These are phyloP conservation scores for Anthopleura sola DNA, from an alignment of 64 coral and sea anemone species.

Conservation along the genomic window DNA sequence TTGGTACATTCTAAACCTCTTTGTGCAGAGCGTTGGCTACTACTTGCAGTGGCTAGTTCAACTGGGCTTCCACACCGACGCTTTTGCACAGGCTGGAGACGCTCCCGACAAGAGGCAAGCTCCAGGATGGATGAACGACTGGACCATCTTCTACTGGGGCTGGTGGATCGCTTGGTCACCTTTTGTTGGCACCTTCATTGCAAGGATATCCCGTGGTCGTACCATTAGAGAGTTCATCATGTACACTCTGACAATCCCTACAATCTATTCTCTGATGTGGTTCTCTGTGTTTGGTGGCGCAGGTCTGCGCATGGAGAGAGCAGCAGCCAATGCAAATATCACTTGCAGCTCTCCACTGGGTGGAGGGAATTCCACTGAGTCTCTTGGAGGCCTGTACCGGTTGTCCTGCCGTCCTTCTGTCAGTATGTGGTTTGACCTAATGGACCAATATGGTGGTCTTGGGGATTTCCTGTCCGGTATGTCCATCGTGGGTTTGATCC, in stretches of 20 bases:
- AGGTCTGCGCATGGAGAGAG: conserved; percentile 51
- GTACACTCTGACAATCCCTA: conserved; percentile 35
- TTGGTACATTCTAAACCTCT: conserved; percentile 51
- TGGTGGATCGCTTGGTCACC: conserved; percentile 67
- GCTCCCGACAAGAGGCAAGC: conserved; percentile 44
- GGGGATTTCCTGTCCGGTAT: conserved; percentile 25
- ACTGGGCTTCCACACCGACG: conserved; percentile 57
- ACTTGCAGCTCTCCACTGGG: conserved; percentile 40
- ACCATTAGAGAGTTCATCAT: conserved; percentile 60
- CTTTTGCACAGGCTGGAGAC: conserved; percentile 46
- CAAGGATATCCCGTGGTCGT: conserved; percentile 39
- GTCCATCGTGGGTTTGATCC: conserved; percentile 36
- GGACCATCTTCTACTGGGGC: conserved; percentile 63
- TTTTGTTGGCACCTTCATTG: conserved; percentile 58
- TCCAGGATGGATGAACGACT: conserved; percentile 45
- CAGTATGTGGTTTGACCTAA: conserved; percentile 58
- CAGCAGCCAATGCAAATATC: conserved; percentile 34
- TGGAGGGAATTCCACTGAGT: conserved; percentile 15
- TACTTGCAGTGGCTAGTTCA: conserved; percentile 42
- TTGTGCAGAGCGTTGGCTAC: conserved; percentile 37
- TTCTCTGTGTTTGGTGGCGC: conserved; percentile 51
- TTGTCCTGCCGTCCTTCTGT: conserved; percentile 36
- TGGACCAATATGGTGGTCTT: conserved; percentile 51
- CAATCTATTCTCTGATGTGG: conserved; percentile 49
- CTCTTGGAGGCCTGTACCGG: conserved; percentile 32